Conservation (phyloP, 2,113 vertebrate species). For the Lampris megalopsis region DNA sequence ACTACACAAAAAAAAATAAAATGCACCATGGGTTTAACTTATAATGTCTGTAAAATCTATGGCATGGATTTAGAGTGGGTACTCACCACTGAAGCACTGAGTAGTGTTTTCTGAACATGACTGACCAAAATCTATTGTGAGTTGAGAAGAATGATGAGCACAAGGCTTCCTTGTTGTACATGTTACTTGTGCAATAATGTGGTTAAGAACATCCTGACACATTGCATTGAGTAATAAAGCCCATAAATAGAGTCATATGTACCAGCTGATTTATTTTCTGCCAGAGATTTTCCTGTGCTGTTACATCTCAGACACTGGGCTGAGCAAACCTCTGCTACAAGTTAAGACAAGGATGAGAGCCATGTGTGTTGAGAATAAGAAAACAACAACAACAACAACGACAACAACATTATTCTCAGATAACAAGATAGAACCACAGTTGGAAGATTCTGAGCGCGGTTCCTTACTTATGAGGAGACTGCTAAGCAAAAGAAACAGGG, state of each 20-base stretch:
- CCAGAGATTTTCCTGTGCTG: rapidly evolving
- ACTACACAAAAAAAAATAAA: too few relatives aligned
- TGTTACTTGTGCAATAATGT: neutral
- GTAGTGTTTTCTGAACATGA: rapidly evolving
- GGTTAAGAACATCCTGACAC: conserved; percentile 12
- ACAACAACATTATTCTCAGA: neutral
- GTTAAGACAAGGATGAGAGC: neutral
- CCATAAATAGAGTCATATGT: neutral
- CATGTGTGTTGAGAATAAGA: neutral
- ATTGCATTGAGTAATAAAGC: neutral
- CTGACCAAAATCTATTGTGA: neutral
- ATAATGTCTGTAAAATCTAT: too few relatives aligned
- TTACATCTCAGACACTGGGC: conserved; percentile 11
- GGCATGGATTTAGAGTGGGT: neutral
- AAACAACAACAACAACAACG: neutral
- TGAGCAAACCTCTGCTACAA: conserved; percentile 8
- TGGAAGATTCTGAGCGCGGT: neutral
- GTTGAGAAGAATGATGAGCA: neutral
- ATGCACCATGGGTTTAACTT: too few relatives aligned
- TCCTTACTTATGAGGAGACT: conserved; percentile 46
- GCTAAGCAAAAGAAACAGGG: conserved; percentile 11
- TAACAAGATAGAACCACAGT: neutral
- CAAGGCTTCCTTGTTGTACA: conserved; percentile 1
- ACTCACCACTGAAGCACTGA: conserved; percentile 15
- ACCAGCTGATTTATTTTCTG: conserved; percentile 7